These are phyloP conservation scores for Diaphora mendica DNA, from an alignment of 2,888 invertebrate species.

Conservation along the genomic window DNA sequence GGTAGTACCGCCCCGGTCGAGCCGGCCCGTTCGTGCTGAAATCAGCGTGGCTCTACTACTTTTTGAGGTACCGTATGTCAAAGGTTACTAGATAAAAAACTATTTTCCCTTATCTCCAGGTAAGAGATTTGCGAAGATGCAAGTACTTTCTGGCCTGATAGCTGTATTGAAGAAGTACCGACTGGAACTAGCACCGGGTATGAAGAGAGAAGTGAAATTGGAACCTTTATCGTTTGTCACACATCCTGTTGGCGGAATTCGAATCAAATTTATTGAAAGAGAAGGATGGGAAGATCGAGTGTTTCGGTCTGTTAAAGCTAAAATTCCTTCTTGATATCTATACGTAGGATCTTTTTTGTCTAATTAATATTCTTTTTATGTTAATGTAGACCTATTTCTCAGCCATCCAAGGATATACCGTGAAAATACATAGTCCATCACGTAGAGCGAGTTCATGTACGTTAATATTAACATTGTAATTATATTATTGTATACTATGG, in stretches of 20 bases:
- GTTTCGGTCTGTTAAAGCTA: not conserved
- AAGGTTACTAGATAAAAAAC: not conserved
- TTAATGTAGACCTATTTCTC: no score
- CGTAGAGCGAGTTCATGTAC: no score
- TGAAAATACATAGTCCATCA: no score
- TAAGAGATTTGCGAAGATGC: conserved; percentile 64
- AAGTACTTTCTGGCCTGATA: conserved; percentile 58
- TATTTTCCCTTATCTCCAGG: conserved; percentile 27
- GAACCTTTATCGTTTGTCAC: conserved; percentile 28
- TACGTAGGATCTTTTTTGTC: not conserved
- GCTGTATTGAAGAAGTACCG: conserved; percentile 59
- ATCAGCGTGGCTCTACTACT: no score
- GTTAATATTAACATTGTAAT: no score
- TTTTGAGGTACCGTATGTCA: no score
- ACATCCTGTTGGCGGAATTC: conserved; percentile 28
- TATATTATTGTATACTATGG: no score
- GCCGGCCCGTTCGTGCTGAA: no score
- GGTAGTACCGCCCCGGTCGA: no score
- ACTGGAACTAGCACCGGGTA: conserved; percentile 51
- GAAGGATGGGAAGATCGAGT: conserved; percentile 45
- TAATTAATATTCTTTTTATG: not conserved
- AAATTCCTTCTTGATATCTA: not conserved
- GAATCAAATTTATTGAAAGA: conserved; percentile 31
- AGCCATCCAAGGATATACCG: no score
- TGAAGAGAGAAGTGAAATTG: conserved; percentile 32